phyloP scores from a whole-genome alignment of 2,113 vertebrate species.

The Craseonycteris thonglongyai region DNA sequence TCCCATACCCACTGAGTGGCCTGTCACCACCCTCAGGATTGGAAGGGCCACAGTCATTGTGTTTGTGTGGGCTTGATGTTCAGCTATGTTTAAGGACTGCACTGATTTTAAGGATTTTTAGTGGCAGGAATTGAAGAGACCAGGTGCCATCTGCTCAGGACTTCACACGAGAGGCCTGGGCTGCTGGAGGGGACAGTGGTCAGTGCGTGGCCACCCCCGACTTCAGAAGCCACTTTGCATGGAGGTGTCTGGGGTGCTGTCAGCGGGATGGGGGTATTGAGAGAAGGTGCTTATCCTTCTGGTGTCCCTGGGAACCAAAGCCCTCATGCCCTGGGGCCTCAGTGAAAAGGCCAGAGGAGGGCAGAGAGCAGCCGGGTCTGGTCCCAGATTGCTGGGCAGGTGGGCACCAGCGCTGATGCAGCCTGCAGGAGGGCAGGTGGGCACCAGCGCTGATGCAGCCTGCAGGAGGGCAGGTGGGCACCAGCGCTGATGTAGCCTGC shows the following conservation, averaged over 20 bases:
- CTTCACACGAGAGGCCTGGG: background rate
- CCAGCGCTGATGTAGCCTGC: background rate
- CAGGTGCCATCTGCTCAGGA: background rate
- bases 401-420: background rate
- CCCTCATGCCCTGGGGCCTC: background rate
- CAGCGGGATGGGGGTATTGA: background rate
- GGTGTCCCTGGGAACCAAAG: background rate
- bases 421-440: background rate
- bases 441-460: background rate
- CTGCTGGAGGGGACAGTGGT: background rate
- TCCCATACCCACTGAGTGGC: background rate
- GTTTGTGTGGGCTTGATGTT: constrained; percentile 30
- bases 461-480: background rate
- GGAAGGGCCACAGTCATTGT: background rate
- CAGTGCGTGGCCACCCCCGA: background rate
- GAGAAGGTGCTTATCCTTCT: background rate
- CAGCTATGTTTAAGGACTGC: background rate
- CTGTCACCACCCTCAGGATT: background rate
- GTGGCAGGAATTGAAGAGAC: background rate
- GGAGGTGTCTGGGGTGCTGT: background rate
- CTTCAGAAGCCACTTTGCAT: background rate
- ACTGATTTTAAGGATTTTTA: background rate
- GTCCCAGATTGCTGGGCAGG: background rate
- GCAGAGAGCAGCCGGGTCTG: background rate
- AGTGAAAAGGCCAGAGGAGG: background rate